Percentiles rank a stretch among this genome's conserved stretches.
Conservation (phyloP, 2,797 vertebrate genomes). For the Aeoliscus strigatus region DNA sequence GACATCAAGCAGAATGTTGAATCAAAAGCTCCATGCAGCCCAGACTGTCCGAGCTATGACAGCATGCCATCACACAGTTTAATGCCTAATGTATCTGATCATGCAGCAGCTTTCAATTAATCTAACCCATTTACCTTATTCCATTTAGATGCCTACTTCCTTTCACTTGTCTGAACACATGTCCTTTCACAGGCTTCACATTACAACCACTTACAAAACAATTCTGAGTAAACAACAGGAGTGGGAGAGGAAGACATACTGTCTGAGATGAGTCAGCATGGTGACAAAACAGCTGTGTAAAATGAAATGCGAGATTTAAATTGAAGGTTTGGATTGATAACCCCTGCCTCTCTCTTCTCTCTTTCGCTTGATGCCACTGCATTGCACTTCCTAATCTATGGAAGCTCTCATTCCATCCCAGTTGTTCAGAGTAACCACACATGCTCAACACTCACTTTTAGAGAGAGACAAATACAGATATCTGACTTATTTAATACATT, state of each 20-base stretch:
- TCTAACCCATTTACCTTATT: conserved; percentile 9
- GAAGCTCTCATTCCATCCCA: no score
- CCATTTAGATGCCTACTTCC: conserved; percentile 1
- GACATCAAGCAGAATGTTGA: not conserved
- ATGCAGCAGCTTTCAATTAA: conserved; percentile 15
- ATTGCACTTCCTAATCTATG: no score
- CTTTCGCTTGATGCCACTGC: not conserved
- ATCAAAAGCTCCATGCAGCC: conserved; percentile 5
- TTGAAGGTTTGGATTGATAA: conserved; percentile 1
- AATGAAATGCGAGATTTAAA: conserved; percentile 10
- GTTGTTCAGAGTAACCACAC: no score
- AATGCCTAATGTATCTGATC: conserved; percentile 17
- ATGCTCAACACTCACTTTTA: no score
- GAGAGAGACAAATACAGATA: no score
- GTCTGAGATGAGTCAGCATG: conserved; percentile 20
- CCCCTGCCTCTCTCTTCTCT: not conserved
- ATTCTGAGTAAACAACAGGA: conserved; percentile 19
- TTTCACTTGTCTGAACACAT: not conserved
- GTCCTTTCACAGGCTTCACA: conserved; percentile 3
- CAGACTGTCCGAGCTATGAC: conserved; percentile 7
- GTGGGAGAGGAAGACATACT: conserved; percentile 11
- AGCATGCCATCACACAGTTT: conserved; percentile 10
- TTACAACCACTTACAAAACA: conserved; percentile 21
- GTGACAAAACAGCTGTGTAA: conserved; percentile 17
- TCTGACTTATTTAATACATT: no score